These are phyloP conservation scores for Lordiphosa andalusiaca DNA, from an alignment of 2,888 invertebrate genomes.

Conservation along the genomic window DNA sequence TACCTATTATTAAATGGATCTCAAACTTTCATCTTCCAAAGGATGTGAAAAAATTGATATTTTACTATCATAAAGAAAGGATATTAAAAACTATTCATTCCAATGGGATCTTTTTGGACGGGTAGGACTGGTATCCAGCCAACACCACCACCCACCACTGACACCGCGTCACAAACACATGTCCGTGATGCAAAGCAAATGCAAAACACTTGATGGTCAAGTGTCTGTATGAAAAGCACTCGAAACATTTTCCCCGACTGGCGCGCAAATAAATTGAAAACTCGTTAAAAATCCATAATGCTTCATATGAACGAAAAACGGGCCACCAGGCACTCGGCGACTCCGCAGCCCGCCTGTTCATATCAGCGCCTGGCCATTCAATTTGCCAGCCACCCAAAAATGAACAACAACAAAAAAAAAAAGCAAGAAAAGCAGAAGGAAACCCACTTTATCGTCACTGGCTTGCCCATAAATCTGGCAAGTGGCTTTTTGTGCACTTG, in stretches of 20 bases:
- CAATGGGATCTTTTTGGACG: too few relatives aligned
- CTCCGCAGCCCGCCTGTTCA: conserved; percentile 39
- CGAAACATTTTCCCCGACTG: conserved; percentile 62
- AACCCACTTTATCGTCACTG: conserved; percentile 52
- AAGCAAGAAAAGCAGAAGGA: not conserved
- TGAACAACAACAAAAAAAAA: not conserved
- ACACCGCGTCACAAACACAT: conserved; percentile 12
- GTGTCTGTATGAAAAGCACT: conserved; percentile 76
- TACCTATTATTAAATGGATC: too few relatives aligned
- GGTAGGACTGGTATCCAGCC: not conserved
- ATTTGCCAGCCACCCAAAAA: conserved; percentile 29
- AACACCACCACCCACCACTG: not conserved
- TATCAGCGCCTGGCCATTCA: conserved; percentile 41
- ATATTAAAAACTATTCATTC: too few relatives aligned
- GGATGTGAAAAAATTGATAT: too few relatives aligned
- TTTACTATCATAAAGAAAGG: too few relatives aligned
- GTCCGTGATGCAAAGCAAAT: conserved; percentile 9
- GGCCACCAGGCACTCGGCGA: conserved; percentile 27
- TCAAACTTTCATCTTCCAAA: too few relatives aligned
- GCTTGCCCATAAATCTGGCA: conserved; percentile 61
- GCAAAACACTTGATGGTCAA: conserved; percentile 68
- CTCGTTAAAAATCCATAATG: conserved; percentile 81
- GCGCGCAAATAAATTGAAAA: conserved; percentile 79
- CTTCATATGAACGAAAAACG: conserved; percentile 48
- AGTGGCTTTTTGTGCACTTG: conserved; percentile 63